Base-by-base conservation (phyloP, 1,140 invertebrate species). In the Neodiprion virginianus region DNA sequence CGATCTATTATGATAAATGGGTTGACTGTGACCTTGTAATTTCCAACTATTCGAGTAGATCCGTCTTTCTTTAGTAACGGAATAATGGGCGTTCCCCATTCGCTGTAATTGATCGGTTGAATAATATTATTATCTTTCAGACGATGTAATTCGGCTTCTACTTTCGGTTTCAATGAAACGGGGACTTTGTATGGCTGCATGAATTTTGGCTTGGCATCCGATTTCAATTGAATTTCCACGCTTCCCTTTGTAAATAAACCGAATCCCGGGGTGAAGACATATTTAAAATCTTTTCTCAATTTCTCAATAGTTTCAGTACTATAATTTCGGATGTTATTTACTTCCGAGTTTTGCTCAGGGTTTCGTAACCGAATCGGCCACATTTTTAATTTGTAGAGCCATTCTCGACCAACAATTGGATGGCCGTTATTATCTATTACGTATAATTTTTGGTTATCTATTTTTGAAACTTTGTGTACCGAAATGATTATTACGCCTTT, bases 1-100 rank as follows among this genome's bases (percentile, higher is more conserved):
- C 79, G 74, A 53, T 80, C 76, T 11, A 78, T 69, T 75, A 74
- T 66, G n/a, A 81, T 50, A 49, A 65, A 65, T 47, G 71, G 75
- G 73, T 80, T 81, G 49, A 81, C 67, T 17, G 80, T 67, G 21
- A 90, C 17, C 89, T 71, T 53, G 50, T 11, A 53, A n/a, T 53
- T 14, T 1, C 50, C 50, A 53, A n/a, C 50, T 1, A 53, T 14
- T 48, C 86, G 75, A 48, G 88, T 72, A 4, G 74, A 77, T 8
- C 83, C 81, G 74, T 86, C 76, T 28, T 76, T 74, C 75, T 89
- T 89, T 50, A 85, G 76, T n/a, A 53, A 14, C 10, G 50, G 50
- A 53, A 53, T n/a, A 8, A 90, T 79, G 0, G 87, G 88, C 9
- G 84, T 81, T 14, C 84, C 86, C 82, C 87, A 90, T 70, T 85